Base-by-base conservation (phyloP, 2,113 vertebrate genomes). In the Engraulis encrasicolus region DNA sequence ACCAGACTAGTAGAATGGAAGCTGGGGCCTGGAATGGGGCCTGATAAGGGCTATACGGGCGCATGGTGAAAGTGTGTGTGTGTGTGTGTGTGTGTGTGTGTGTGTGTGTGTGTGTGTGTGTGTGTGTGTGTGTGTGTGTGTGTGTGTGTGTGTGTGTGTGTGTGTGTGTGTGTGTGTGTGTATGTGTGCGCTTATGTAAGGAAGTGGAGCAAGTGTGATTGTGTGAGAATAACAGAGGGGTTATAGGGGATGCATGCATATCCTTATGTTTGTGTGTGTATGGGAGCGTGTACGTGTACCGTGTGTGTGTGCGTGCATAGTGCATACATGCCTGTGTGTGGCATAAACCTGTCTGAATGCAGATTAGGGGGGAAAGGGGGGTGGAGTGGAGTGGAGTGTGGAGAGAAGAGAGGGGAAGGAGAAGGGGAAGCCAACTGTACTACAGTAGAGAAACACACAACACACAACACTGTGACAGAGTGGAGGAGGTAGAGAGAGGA, bases 261-360 rank as follows among this genome's bases (percentile, higher is more conserved):
- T 61, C 19, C 6, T 19, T 61, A n/a, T 6, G 54, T 61, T 19
- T 23, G 54, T 66, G 19, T 31, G 48, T 80, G 66, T 20, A 9
- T 45, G 40, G 40, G 9, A 45, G 3, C 9, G 40, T 31, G 27
- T 74, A 15, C 14, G 66, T 74, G 66, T 14, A 31, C n/a, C 23
- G 6, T 66, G 58, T 66, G 58, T 66, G 58, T 23, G 54, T 61
- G 54, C 7, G 54, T 61, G 54, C 40, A 45, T n/a, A n/a, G n/a
- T 45, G 40, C 40, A 45, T 45, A 9, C 9, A 3, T 45, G 40
- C 9, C 11, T 66, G 37, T 71, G 52, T 19, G 40, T 12, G 54
- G 27, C 50, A 61, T 71, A 81, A 85, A 6, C 9, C 83, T 86
- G 71, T 87, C 40, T 78, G 38, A 89, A 87, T 90, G 78, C 78